Evolutionary conservation across 2,888 invertebrate genomes (phyloP), one percentile per base, ranked within the genome.

Genomic region (Caenorhabditis doughertyi): DNA sequence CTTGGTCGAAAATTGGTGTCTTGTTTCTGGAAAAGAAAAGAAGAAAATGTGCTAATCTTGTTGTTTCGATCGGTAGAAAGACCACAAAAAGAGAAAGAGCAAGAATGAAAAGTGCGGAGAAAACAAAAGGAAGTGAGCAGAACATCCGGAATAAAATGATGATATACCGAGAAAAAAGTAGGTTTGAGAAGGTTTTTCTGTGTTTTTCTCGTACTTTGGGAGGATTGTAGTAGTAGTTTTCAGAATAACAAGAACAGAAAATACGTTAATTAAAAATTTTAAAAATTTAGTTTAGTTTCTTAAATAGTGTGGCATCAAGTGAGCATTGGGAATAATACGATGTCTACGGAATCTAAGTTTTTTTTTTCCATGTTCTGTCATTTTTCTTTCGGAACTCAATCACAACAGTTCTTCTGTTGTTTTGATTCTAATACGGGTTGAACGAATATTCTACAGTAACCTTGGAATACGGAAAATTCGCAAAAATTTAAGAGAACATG

Each of bases 21-120:
- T 42, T 42, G 39, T 23, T 27, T 8, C n/a, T n/a, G n/a, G n/a
- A n/a, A n/a, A n/a, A n/a, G n/a, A n/a, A 47, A 16, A 18, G 44
- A 39, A 23, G 47, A 44, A 62, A 62, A 72, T 58, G 67, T 68
- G 72, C 49, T 68, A 80, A 72, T 72, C 67, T 68, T 65, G 72
- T 72, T 65, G 79, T 49, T 73, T 67, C 49, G 44, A 4, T 47
- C 44, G 47, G 16, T 13, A 44, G 32, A 74, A 29, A 51, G 35
- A 58, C 5, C 21, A 53, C 39, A 53, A 74, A 65, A 58, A 68
- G 65, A 39, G 32, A 71, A 42, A 11, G 27, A 44, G 58, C 11
- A 71, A 47, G 29, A 25, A 53, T 23, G 55, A 51, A 25, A 8
- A 60, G 27, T 60, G 25, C 60, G 60, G 39, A 39, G 67, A 58